Evolutionary conservation across 2,888 invertebrate genomes (phyloP).

Genomic region (Crepidodera aurea): DNA sequence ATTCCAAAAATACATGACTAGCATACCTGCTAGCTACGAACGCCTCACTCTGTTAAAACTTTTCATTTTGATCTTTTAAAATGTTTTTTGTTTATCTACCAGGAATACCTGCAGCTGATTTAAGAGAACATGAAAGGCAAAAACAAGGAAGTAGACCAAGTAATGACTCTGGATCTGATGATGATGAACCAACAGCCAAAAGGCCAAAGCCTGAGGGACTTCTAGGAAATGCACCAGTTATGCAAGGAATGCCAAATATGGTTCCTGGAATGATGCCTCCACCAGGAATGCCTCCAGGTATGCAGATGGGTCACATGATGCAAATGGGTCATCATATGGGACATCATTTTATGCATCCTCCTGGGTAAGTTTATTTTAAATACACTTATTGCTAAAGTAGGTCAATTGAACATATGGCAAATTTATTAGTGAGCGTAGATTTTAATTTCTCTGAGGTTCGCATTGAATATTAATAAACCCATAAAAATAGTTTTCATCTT

Average conservation of each 20-base stretch:
- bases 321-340: conserved; percentile 75
- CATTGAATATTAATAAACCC: too few relatives aligned
- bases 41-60: conserved; percentile 24
- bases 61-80: conserved; percentile 23
- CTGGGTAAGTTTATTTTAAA: conserved; percentile 61
- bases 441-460: too few relatives aligned
- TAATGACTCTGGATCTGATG: conserved; percentile 73
- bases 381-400: conserved; percentile 3
- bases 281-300: conserved; percentile 64
- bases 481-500: too few relatives aligned
- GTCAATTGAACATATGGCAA: background rate
- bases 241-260: conserved; percentile 66
- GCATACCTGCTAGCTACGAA: conserved; percentile 19
- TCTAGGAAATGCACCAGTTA: conserved; percentile 69
- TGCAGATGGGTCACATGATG: conserved; percentile 70
- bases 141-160: conserved; percentile 67
- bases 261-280: conserved; percentile 75
- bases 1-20: conserved; percentile 38
- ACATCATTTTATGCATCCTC: conserved; percentile 73
- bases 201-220: conserved; percentile 76
- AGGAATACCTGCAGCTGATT: conserved; percentile 90
- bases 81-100: conserved; percentile 41
- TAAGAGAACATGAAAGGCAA: conserved; percentile 92
- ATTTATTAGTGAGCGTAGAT: background rate
- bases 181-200: conserved; percentile 83